Percentiles rank a stretch among this genome's conserved stretches.
Conservation (phyloP, 2,888 invertebrate species). For the Elmis aenea region DNA sequence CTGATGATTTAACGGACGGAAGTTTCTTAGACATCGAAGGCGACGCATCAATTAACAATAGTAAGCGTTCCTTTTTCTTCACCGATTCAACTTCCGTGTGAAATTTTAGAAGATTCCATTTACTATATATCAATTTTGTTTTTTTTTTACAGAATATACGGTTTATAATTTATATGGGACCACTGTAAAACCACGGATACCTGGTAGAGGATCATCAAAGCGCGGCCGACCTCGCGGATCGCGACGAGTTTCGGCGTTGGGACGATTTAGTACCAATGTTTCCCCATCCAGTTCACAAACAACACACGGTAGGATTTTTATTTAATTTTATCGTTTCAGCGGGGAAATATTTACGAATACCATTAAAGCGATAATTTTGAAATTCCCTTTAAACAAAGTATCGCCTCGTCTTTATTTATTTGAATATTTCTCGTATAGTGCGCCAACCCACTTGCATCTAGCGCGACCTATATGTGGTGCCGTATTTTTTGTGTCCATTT, state of each 20-base stretch:
- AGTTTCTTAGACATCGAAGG: constrained; percentile 38
- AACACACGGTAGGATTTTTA: constrained; percentile 7
- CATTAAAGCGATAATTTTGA: too few species aligned
- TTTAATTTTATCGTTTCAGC: too few species aligned
- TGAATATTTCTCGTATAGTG: too few species aligned
- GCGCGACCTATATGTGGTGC: not conserved
- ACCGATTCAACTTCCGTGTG: not conserved
- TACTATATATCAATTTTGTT: constrained; percentile 3
- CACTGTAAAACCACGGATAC: constrained; percentile 45
- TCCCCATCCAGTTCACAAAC: constrained; percentile 4
- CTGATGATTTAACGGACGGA: constrained; percentile 35
- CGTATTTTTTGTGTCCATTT: constrained; percentile 1
- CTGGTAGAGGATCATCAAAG: constrained; percentile 56
- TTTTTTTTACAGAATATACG: constrained; percentile 35
- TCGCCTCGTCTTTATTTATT: too few species aligned
- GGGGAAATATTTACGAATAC: too few species aligned
- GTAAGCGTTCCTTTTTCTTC: constrained; percentile 32
- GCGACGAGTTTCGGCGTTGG: constrained; percentile 53
- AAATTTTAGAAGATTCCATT: constrained; percentile 1
- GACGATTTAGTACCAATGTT: constrained; percentile 31
- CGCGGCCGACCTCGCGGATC: constrained; percentile 74
- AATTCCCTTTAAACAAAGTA: too few species aligned
- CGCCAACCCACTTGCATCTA: not conserved
- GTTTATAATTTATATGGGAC: constrained; percentile 42
- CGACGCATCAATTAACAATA: constrained; percentile 38